Conservation (phyloP, 2,888 invertebrate genomes). For the Erebia ligea region DNA sequence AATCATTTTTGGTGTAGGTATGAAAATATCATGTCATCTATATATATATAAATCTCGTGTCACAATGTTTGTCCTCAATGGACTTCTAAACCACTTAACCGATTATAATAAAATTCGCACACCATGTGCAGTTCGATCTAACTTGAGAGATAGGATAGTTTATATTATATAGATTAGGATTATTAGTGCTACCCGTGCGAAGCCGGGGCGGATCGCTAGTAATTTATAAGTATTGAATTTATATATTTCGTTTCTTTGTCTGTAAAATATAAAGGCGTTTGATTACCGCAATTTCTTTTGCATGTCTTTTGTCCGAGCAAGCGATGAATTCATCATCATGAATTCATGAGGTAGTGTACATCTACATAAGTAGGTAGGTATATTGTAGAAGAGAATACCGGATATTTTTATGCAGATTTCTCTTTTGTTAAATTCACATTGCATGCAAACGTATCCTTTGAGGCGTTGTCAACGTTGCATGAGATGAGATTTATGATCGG, state of each 20-base stretch:
- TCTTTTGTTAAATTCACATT: constrained; percentile 16
- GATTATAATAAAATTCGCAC: no score
- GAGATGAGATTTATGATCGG: constrained; percentile 15
- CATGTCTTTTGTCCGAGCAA: constrained; percentile 3
- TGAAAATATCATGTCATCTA: neutral
- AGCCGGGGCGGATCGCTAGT: no score
- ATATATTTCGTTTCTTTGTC: neutral
- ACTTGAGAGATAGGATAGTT: no score
- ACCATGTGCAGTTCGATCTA: no score
- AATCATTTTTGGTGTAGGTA: no score
- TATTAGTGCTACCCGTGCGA: no score
- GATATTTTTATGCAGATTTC: neutral
- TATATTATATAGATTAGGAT: no score
- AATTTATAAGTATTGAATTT: neutral
- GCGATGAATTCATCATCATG: constrained; percentile 16
- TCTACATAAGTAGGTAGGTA: neutral
- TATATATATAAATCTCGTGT: no score
- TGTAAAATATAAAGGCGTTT: neutral
- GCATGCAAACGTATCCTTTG: constrained; percentile 5
- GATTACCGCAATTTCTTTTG: constrained; percentile 6
- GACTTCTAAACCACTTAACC: no score
- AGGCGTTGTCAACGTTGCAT: neutral
- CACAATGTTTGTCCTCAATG: no score
- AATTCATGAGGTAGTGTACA: no score
- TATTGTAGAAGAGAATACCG: neutral